Evolutionary conservation across 2,797 vertebrate genomes (phyloP), one percentile per base, ranked within the genome.

Genomic region (Centroberyx gerrardi): DNA sequence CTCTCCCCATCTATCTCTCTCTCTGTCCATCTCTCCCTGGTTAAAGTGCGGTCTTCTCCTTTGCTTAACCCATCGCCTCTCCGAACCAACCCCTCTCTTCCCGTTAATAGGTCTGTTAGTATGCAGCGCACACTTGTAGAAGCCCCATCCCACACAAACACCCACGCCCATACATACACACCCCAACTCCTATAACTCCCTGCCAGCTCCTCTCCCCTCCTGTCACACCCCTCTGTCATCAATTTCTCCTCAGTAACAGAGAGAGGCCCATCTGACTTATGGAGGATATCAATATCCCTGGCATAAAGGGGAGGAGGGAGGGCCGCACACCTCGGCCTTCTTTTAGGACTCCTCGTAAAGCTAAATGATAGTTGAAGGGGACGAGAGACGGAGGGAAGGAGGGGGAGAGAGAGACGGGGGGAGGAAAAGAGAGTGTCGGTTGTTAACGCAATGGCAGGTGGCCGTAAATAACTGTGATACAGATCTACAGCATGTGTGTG

Each of bases 321-420:
- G 63, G 62, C 75, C 7, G 93, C 95, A 95, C 96, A 96, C 91
- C 94, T 94, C 94, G 76, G 94, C 94, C 94, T 87, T 87, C 95
- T 96, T 97, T 97, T 96, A 97, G 96, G 96, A 96, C 93, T 94
- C 95, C 95, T 97, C 97, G 92, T 98, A 97, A 98, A 98, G 96
- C 95, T 95, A 96, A 97, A 97, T 96, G 96, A 96, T 95, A 96
- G 96, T 96, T 96, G 95, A 96, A 96, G 89, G 87, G 88, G 90
- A 87, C 44, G 86, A 77, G 79, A 84, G 87, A 80, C 52, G 14
- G 68, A 60, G 63, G 67, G 33, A 65, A 55, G 78, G 44, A 4
- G 46, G 27, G n/a, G 3, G 93, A 92, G 93, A 62, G 68, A n/a
- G 74, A 55, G 74, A 72, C n/a, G 4, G 65, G 62, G 60, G 74